Percentiles rank a stretch among this genome's conserved stretches.
Conservation (phyloP, 2,797 vertebrate species). For the Myripristis murdjan region DNA sequence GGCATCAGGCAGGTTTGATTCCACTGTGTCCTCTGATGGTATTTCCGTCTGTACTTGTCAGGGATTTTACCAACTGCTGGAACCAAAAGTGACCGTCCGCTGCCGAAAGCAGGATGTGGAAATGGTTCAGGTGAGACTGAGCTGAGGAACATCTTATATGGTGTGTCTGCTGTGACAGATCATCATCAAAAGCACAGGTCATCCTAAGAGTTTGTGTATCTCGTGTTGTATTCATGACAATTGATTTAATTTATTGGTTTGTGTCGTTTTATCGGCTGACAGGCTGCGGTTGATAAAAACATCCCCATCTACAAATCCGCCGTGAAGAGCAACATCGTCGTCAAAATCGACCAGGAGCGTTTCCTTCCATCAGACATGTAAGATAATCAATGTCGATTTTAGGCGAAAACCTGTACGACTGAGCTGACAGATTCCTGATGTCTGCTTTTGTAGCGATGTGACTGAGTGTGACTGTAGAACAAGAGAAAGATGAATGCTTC, state of each 20-base stretch:
- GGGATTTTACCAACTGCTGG: constrained; percentile 97
- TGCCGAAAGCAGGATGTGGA: constrained; percentile 94
- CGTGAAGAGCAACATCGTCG: constrained; percentile 92
- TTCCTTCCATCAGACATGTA: constrained; percentile 93
- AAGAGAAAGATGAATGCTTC: too few species aligned
- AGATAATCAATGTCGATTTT: too few species aligned
- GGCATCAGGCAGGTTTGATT: background rate
- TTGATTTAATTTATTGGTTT: background rate
- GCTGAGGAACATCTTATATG: background rate
- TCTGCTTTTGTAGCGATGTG: too few species aligned
- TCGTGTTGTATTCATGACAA: constrained; percentile 81
- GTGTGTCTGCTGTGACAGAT: background rate
- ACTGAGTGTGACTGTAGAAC: too few species aligned
- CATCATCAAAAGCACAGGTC: background rate
- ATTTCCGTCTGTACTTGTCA: constrained; percentile 63
- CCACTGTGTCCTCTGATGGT: background rate
- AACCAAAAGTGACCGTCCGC: constrained; percentile 91
- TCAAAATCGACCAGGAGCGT: constrained; percentile 93
- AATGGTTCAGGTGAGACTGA: constrained; percentile 89
- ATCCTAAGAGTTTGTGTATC: background rate
- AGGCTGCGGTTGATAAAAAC: constrained; percentile 92
- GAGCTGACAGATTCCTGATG: too few species aligned
- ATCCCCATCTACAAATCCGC: constrained; percentile 92
- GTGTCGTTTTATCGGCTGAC: constrained; percentile 32
- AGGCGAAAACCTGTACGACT: too few species aligned